Evolutionary conservation across 2,797 vertebrate species (phyloP).

Genomic region (Enteromius trimaculatus): DNA sequence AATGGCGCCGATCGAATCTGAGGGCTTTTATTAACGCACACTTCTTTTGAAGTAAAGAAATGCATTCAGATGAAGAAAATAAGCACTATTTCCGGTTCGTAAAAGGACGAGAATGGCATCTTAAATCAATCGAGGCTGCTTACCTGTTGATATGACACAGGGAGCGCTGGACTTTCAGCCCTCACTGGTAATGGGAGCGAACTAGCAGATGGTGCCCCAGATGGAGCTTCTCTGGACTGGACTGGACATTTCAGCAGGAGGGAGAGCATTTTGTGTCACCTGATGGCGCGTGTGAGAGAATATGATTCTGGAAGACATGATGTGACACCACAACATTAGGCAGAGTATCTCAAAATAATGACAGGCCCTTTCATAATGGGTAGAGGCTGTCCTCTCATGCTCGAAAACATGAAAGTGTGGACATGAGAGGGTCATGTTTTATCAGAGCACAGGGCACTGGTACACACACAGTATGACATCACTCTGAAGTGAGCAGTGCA

Average conservation of each 20-base stretch:
- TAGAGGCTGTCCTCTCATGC: slow-evolving; percentile 41
- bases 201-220: slow-evolving; percentile 38
- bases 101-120: neutral
- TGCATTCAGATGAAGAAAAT: neutral
- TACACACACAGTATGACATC: slow-evolving; percentile 3
- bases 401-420: slow-evolving; percentile 44
- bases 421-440: slow-evolving; percentile 49
- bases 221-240: slow-evolving; percentile 23
- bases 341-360: slow-evolving; percentile 41
- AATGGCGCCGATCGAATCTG: slow-evolving; percentile 11
- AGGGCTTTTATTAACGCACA: slow-evolving; percentile 13
- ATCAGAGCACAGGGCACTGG: slow-evolving; percentile 24
- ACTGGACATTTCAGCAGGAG: slow-evolving; percentile 32
- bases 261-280: slow-evolving; percentile 21
- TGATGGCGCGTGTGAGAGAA: slow-evolving; percentile 17
- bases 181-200: slow-evolving; percentile 24
- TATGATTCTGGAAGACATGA: slow-evolving; percentile 10
- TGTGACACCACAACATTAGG: slow-evolving; percentile 11
- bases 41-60: slow-evolving; percentile 1
- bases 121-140: slow-evolving; percentile 6
- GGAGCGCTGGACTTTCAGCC: neutral
- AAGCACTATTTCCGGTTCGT: neutral
- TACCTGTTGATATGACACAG: slow-evolving; percentile 18
- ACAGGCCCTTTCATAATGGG: slow-evolving; percentile 47
- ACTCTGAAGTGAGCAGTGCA: slow-evolving; percentile 2